Conservation (phyloP, 2,797 vertebrate species). For the Sebastes glaucus region DNA sequence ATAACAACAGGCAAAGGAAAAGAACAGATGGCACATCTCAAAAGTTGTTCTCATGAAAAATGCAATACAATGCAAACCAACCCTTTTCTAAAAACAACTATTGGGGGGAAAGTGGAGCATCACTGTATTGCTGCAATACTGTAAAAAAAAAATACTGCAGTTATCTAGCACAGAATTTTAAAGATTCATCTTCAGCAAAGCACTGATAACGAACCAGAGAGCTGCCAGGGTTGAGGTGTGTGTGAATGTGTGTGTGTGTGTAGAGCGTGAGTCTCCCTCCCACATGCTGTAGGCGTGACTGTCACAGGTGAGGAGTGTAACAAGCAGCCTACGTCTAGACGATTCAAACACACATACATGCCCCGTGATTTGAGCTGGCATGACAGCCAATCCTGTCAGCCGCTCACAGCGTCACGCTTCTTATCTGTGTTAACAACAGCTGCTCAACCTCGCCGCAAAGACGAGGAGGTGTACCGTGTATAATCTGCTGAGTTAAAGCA, state of each 20-base stretch:
- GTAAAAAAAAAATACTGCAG: not conserved
- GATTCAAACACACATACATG: conserved; percentile 31
- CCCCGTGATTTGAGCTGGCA: conserved; percentile 39
- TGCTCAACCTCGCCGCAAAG: conserved; percentile 22
- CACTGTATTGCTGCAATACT: not conserved
- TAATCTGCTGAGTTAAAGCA: conserved; percentile 55
- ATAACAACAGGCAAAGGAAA: not conserved
- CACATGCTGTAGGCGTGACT: conserved; percentile 32
- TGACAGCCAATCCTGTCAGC: conserved; percentile 57
- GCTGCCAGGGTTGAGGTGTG: not conserved
- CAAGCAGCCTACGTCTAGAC: conserved; percentile 36
- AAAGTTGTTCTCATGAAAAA: conserved; percentile 32
- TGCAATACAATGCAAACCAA: conserved; percentile 14
- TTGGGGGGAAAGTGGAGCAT: not conserved
- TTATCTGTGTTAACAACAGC: conserved; percentile 60
- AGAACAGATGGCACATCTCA: conserved; percentile 27
- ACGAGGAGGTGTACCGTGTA: conserved; percentile 30
- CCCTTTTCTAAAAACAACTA: conserved; percentile 3
- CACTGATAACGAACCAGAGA: not conserved
- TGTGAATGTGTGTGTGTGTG: not conserved
- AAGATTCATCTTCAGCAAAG: not conserved
- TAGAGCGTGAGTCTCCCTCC: not conserved
- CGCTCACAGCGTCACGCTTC: conserved; percentile 30
- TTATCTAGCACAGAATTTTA: not conserved
- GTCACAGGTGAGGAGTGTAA: conserved; percentile 64